Evolutionary conservation across 2,888 invertebrate genomes (phyloP).

Genomic region (Cephus spinipes): DNA sequence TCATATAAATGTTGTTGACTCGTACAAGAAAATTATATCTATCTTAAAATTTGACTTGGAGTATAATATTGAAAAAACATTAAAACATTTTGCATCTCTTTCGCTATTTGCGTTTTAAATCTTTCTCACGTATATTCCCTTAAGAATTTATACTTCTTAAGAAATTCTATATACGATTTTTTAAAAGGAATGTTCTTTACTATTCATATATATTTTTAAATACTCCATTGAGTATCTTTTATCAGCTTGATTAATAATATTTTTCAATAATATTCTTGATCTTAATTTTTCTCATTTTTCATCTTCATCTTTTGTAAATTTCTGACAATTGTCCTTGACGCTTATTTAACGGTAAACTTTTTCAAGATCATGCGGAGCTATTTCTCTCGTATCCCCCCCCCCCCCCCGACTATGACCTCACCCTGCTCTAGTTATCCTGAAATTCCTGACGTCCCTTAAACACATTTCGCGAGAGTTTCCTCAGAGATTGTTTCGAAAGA

Average conservation of each 20-base stretch:
- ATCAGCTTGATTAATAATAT: background rate
- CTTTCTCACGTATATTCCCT: no score
- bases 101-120: no score
- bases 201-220: no score
- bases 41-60: no score
- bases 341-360: background rate
- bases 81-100: no score
- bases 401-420: background rate
- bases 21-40: no score
- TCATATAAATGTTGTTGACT: no score
- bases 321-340: background rate
- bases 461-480: background rate
- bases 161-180: no score
- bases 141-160: no score
- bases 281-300: background rate
- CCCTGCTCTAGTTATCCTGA: background rate
- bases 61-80: no score
- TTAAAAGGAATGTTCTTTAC: no score
- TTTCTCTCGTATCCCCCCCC: background rate
- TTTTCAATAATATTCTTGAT: background rate
- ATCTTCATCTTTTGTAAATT: background rate
- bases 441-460: background rate
- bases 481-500: background rate
- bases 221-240: background rate
- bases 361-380: background rate